Evolutionary conservation across 2,888 invertebrate genomes (phyloP).

Genomic region (Agrotis puta): DNA sequence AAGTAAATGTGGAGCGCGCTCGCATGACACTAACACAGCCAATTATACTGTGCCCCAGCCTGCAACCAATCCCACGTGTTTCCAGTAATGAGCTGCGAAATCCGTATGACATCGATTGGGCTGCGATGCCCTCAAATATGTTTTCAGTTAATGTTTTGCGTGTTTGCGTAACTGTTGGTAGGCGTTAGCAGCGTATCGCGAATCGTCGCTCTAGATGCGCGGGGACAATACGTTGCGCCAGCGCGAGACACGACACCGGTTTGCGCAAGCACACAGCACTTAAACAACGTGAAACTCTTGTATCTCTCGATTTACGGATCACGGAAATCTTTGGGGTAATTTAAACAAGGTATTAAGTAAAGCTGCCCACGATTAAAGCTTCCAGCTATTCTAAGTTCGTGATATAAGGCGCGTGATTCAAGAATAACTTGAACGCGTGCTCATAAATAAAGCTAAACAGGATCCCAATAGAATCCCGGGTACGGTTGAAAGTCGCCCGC

Average conservation of each 20-base stretch:
- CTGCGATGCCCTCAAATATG: constrained; percentile 69
- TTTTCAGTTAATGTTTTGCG: constrained; percentile 63
- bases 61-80: constrained; percentile 61
- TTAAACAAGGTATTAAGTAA: constrained; percentile 65
- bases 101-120: constrained; percentile 62
- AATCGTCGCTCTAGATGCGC: constrained; percentile 82
- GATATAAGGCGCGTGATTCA: constrained; percentile 31
- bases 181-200: constrained; percentile 75
- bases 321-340: constrained; percentile 69
- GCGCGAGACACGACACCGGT: constrained; percentile 63
- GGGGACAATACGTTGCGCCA: constrained; percentile 79
- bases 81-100: constrained; percentile 62
- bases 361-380: constrained; percentile 54
- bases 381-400: constrained; percentile 45
- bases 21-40: constrained; percentile 59
- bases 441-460: constrained; percentile 53
- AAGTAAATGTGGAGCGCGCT: constrained; percentile 67
- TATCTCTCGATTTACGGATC: constrained; percentile 73
- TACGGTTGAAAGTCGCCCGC: constrained; percentile 55
- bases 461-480: constrained; percentile 54
- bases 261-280: constrained; percentile 70
- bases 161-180: constrained; percentile 75
- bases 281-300: constrained; percentile 72
- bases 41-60: constrained; percentile 61
- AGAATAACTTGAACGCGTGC: constrained; percentile 49